Percentiles rank a stretch among this genome's conserved stretches.
Conservation (phyloP, 2,113 vertebrate species). For the Phycodurus eques region DNA sequence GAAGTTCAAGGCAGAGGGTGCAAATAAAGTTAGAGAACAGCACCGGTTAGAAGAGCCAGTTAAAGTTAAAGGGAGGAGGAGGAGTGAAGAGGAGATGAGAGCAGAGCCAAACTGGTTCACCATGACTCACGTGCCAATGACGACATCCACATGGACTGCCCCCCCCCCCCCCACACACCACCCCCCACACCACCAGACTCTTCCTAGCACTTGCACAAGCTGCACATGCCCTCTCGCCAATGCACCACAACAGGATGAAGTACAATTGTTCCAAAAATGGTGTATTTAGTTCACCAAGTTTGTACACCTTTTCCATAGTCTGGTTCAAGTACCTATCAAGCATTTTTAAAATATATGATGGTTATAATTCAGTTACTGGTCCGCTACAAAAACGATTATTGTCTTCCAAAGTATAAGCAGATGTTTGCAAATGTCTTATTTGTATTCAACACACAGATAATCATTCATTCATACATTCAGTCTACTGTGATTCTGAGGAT, state of each 20-base stretch:
- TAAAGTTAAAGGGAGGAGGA: constrained; percentile 15
- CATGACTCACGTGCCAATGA: constrained; percentile 69
- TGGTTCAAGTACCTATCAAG: background rate
- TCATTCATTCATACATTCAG: too few relatives aligned
- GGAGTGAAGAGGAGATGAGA: constrained; percentile 34
- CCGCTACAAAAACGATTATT: too few relatives aligned
- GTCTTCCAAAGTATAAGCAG: too few relatives aligned
- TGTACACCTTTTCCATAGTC: background rate
- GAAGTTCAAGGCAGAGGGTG: constrained; percentile 23
- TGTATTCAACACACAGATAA: too few relatives aligned
- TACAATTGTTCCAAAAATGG: background rate
- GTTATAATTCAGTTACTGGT: too few relatives aligned
- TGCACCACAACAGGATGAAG: background rate
- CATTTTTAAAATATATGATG: background rate
- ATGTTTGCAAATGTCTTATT: too few relatives aligned
- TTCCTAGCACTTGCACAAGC: background rate
- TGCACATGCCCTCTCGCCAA: background rate
- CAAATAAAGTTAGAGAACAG: constrained; percentile 13
- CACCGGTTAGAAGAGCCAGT: constrained; percentile 4
- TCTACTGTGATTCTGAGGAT: too few relatives aligned
- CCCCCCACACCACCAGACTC: constrained; percentile 39
- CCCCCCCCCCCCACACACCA: constrained; percentile 31
- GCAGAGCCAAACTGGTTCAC: constrained; percentile 59
- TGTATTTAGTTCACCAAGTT: background rate
- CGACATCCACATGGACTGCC: constrained; percentile 51